These are phyloP conservation scores for Schizopygopsis pylzovi DNA, from an alignment of 2,797 vertebrate genomes.

Conservation along the genomic window DNA sequence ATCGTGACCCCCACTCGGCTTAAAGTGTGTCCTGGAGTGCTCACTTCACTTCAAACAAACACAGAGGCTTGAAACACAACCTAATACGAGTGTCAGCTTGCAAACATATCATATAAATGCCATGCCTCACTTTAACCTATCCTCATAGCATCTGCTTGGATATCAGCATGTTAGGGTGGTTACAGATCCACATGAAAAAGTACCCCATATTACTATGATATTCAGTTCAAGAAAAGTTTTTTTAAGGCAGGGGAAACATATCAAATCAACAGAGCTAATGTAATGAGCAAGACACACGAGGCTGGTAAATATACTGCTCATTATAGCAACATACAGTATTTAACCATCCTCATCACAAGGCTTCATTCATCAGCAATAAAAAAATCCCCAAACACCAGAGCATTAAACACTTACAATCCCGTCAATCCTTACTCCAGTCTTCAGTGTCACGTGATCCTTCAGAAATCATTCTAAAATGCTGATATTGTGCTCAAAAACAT, in stretches of 20 bases:
- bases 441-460: too few relatives aligned
- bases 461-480: too few relatives aligned
- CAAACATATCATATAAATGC: not conserved
- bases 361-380: not conserved
- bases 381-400: not conserved
- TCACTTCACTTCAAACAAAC: conserved; percentile 57
- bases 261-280: not conserved
- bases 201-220: not conserved
- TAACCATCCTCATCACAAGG: not conserved
- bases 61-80: not conserved
- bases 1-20: conserved; percentile 63
- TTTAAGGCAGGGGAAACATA: too few relatives aligned
- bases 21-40: conserved; percentile 65
- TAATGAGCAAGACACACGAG: not conserved
- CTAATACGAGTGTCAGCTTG: not conserved
- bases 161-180: not conserved
- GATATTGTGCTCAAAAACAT: too few relatives aligned
- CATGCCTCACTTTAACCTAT: not conserved
- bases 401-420: not conserved
- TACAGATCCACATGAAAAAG: not conserved
- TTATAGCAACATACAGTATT: too few relatives aligned
- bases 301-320: not conserved
- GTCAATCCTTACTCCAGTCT: too few relatives aligned
- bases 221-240: not conserved
- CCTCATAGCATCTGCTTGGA: not conserved